Conservation (phyloP, 2,113 vertebrate species). For the Istiophorus platypterus region DNA sequence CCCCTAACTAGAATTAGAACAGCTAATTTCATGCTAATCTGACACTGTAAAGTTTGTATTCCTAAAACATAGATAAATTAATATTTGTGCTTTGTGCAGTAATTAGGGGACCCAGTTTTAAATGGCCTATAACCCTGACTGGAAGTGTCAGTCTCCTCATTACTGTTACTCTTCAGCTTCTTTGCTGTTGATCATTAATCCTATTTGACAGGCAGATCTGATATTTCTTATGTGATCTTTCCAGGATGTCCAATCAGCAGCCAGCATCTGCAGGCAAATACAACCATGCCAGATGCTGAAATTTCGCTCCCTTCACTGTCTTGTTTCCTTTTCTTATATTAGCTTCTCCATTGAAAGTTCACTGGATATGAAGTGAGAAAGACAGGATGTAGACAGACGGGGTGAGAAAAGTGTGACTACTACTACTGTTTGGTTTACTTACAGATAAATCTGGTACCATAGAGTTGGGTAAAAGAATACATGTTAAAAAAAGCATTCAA, state of each 20-base stretch:
- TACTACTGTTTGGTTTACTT: not conserved
- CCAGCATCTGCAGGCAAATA: slow-evolving; percentile 59
- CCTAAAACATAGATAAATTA: not conserved
- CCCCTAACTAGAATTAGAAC: not conserved
- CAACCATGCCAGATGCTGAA: slow-evolving; percentile 59
- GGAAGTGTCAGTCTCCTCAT: slow-evolving; percentile 10
- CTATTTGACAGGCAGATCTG: slow-evolving; percentile 65
- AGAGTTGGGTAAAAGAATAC: no score
- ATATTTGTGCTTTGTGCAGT: not conserved
- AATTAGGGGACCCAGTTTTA: not conserved
- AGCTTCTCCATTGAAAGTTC: slow-evolving; percentile 57
- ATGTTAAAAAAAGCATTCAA: not conserved
- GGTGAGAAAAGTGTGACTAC: not conserved
- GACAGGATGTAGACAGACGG: not conserved
- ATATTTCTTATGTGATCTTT: slow-evolving; percentile 66
- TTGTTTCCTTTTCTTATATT: slow-evolving; percentile 30
- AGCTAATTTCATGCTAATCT: not conserved
- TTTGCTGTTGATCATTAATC: slow-evolving; percentile 55
- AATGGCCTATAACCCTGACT: slow-evolving; percentile 5
- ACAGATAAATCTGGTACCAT: not conserved
- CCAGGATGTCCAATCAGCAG: slow-evolving; percentile 59
- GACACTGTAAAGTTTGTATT: not conserved
- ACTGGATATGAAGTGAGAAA: slow-evolving; percentile 40
- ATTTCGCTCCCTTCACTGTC: slow-evolving; percentile 47
- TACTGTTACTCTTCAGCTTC: slow-evolving; percentile 33